Evolutionary conservation across 2,797 vertebrate species (phyloP).

Genomic region (Phataginus tetradactyla): DNA sequence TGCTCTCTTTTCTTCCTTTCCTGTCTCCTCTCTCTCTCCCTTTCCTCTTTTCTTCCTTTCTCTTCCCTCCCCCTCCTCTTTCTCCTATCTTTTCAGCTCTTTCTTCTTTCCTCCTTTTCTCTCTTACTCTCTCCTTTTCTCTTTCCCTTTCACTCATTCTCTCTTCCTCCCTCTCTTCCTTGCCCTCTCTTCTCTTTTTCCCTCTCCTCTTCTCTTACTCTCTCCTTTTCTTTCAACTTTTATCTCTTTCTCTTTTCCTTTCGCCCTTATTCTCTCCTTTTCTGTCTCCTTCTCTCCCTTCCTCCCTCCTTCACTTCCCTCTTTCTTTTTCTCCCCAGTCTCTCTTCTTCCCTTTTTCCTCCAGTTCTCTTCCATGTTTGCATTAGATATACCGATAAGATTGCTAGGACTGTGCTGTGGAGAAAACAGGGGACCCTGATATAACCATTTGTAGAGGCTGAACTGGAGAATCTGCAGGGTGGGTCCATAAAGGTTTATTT

Average conservation of each 20-base stretch:
- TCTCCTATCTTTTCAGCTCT: no score
- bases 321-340: background rate
- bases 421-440: background rate
- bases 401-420: background rate
- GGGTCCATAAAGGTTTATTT: background rate
- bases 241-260: background rate
- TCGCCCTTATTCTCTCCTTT: background rate
- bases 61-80: no score
- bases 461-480: background rate
- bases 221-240: background rate
- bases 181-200: no score
- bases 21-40: background rate
- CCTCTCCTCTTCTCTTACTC: no score
- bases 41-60: background rate
- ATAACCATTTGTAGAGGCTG: background rate
- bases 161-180: background rate
- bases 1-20: background rate
- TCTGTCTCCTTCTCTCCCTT: background rate
- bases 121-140: background rate
- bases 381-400: background rate
- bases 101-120: background rate
- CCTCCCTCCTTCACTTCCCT: background rate
- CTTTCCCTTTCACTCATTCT: background rate
- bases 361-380: background rate
- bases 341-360: background rate